phyloP scores from a whole-genome alignment of 37 sponge, comb jelly and placozoan species.

The Ephydatia muelleri region DNA sequence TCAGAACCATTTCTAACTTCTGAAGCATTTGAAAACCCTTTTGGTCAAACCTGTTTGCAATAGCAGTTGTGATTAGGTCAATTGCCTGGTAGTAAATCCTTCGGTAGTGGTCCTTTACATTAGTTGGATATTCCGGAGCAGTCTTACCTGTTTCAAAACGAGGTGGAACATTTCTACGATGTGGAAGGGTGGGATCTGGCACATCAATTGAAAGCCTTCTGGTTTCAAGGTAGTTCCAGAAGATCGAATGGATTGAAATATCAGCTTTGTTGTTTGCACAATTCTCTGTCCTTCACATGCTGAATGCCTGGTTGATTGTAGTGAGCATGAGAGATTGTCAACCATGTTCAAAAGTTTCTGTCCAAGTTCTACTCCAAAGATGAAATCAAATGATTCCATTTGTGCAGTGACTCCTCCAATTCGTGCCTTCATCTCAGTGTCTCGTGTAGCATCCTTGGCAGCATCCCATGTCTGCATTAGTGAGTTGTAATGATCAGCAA shows the following conservation, averaged over 20 bases:
- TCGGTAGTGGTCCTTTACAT: constrained; percentile 28
- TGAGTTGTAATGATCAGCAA: constrained; percentile 20
- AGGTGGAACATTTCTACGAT: constrained; percentile 32
- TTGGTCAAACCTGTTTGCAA: constrained; percentile 37
- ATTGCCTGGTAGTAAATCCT: constrained; percentile 40
- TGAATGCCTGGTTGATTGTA: constrained; percentile 2
- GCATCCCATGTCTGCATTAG: constrained; percentile 17
- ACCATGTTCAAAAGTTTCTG: background rate
- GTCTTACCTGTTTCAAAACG: constrained; percentile 24
- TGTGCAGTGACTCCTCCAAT: constrained; percentile 34
- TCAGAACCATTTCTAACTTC: constrained; percentile 21
- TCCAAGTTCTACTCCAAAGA: constrained; percentile 45
- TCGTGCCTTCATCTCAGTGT: constrained; percentile 44
- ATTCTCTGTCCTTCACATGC: constrained; percentile 20
- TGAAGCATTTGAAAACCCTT: constrained; percentile 43
- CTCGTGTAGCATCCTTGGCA: constrained; percentile 6
- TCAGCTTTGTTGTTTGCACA: constrained; percentile 28
- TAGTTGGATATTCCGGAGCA: constrained; percentile 34
- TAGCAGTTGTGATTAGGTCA: constrained; percentile 23
- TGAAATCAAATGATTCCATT: constrained; percentile 38
- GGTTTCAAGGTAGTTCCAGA: constrained; percentile 23
- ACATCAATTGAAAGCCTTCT: constrained; percentile 19
- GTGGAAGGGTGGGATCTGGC: constrained; percentile 25
- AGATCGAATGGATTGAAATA: constrained; percentile 23
- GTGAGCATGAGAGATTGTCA: constrained; percentile 11